A percentile compares a stretch with the other conserved stretches of the same genome.
Evolutionary conservation across 1,140 invertebrate genomes (phyloP).

Genomic region (Nephotettix cincticeps): DNA sequence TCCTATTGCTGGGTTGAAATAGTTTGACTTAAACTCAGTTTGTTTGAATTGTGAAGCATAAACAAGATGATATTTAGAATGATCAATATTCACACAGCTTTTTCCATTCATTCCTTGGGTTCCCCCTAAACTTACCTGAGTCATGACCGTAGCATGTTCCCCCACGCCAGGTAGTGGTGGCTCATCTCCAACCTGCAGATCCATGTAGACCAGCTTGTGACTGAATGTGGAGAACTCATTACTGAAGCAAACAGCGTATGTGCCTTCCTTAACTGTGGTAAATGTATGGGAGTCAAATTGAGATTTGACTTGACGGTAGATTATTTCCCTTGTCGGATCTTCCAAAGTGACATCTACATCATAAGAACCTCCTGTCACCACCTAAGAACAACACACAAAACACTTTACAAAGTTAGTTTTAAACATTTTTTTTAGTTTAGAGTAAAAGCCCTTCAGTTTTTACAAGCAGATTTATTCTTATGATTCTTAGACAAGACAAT

Average conservation of each 20-base stretch:
- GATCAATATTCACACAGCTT: no score
- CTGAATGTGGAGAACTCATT: slow-evolving; percentile 99
- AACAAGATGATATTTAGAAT: no score
- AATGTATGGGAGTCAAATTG: slow-evolving; percentile 94
- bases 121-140: slow-evolving; percentile 73
- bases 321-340: slow-evolving; percentile 82
- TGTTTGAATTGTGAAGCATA: no score
- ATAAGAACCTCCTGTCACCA: slow-evolving; percentile 98
- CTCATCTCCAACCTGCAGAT: slow-evolving; percentile 95
- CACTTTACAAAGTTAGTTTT: no score
- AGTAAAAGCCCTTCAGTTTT: no score
- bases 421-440: no score
- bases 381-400: no score
- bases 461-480: no score
- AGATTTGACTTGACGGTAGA: slow-evolving; percentile 91
- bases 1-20: no score
- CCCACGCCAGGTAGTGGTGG: slow-evolving; percentile 78
- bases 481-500: no score
- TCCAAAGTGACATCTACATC: slow-evolving; percentile 95
- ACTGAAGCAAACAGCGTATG: slow-evolving; percentile 93
- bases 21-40: no score
- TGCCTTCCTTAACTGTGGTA: slow-evolving; percentile 68
- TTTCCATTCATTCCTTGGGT: no score
- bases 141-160: slow-evolving; percentile 91
- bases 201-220: slow-evolving; percentile 99